A percentile compares a stretch with the other conserved stretches of the same genome.
These are phyloP conservation scores for Falcunculus frontatus DNA, from an alignment of 2,113 vertebrate genomes.

Conservation along the genomic window DNA sequence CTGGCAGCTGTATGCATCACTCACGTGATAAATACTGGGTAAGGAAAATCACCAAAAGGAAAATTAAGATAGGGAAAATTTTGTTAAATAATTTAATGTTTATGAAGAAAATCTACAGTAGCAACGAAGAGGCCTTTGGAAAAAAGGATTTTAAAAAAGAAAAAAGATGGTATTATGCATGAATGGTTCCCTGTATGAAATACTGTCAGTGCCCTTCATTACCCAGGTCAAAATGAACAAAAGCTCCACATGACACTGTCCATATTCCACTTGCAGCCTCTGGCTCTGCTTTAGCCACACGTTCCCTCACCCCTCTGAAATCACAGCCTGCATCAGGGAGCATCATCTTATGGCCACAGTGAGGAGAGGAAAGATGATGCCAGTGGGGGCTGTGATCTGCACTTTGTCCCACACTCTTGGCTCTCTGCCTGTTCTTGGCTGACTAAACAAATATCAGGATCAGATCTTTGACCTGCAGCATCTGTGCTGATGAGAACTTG, in stretches of 20 bases:
- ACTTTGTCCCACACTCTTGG: background rate
- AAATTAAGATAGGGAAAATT: background rate
- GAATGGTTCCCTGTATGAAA: background rate
- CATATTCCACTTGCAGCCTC: background rate
- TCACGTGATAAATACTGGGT: background rate
- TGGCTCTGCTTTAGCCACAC: background rate
- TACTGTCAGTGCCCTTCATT: background rate
- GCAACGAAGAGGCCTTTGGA: background rate
- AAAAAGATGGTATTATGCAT: background rate
- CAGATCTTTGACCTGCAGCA: background rate
- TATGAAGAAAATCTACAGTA: background rate
- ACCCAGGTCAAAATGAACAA: background rate
- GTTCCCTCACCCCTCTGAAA: background rate
- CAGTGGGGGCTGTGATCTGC: background rate
- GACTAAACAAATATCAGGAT: background rate
- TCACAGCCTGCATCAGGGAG: background rate
- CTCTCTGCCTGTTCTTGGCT: background rate
- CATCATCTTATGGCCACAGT: background rate
- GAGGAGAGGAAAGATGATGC: background rate
- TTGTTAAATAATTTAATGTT: background rate
- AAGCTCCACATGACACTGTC: background rate
- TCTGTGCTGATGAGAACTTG: background rate
- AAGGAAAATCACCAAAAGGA: background rate
- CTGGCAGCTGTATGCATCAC: background rate
- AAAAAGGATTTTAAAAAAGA: background rate